Conservation (phyloP, 1,140 invertebrate genomes). For the Euwallacea fornicatus region DNA sequence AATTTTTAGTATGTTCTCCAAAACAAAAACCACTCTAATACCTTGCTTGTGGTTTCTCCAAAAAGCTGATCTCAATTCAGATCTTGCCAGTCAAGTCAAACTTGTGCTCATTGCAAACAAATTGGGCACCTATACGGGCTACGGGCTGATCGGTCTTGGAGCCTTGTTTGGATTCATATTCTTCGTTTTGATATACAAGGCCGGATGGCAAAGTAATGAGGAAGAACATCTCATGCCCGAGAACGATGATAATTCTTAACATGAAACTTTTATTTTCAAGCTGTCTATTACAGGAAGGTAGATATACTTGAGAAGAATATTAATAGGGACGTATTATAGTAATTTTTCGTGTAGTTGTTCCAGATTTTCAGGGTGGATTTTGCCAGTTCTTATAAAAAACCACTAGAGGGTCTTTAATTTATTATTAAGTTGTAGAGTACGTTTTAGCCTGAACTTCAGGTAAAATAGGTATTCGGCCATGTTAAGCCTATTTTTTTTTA, state of each 20-base stretch:
- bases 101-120: conserved; percentile 56
- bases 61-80: conserved; percentile 60
- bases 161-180: conserved; percentile 55
- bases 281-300: conserved; percentile 14
- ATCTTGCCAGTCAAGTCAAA: conserved; percentile 61
- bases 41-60: conserved; percentile 79
- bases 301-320: background rate
- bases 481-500: no score
- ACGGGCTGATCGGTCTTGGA: conserved; percentile 57
- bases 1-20: conserved; percentile 58
- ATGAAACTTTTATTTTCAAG: conserved; percentile 21
- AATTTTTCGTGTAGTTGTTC: no score
- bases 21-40: conserved; percentile 61
- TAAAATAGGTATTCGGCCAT: no score
- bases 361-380: no score
- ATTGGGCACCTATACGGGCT: conserved; percentile 58
- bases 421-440: no score
- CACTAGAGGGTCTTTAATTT: no score
- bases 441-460: no score
- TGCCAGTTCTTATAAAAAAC: no score
- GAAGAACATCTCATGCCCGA: conserved; percentile 43
- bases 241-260: background rate
- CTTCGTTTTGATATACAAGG: conserved; percentile 53
- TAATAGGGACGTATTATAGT: no score
- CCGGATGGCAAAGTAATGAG: conserved; percentile 50